Conservation (phyloP, 2,113 vertebrate genomes). For the Mixornis gularis region DNA sequence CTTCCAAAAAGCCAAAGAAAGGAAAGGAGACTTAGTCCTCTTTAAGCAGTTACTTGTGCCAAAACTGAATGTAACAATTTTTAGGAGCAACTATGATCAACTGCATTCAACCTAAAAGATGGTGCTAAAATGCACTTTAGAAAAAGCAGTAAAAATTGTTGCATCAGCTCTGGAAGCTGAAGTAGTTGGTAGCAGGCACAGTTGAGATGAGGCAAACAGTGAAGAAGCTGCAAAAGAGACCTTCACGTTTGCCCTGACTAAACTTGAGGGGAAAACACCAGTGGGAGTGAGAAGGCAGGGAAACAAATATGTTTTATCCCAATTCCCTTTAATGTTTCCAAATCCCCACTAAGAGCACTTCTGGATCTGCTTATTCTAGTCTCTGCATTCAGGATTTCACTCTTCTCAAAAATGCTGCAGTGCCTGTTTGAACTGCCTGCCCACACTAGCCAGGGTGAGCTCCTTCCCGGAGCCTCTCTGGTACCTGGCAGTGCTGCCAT, state of each 20-base stretch:
- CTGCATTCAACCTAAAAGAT: neutral
- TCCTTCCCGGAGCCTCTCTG: neutral
- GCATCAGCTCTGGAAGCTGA: neutral
- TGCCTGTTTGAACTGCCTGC: neutral
- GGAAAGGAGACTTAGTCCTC: neutral
- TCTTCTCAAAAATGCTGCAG: neutral
- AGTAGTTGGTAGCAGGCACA: neutral
- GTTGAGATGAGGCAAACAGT: neutral
- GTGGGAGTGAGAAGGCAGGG: neutral
- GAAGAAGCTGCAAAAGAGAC: neutral
- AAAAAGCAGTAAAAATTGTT: neutral
- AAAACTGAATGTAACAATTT: neutral
- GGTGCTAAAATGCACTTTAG: neutral
- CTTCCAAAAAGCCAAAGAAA: neutral
- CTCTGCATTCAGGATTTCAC: neutral
- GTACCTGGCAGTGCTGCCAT: neutral
- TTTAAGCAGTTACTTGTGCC: neutral
- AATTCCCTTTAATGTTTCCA: neutral
- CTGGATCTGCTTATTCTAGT: neutral
- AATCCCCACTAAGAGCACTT: neutral
- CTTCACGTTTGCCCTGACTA: neutral
- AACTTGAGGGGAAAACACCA: neutral
- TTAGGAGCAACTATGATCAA: neutral
- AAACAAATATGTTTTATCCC: neutral
- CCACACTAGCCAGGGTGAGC: neutral